phyloP scores from a whole-genome alignment of 2,113 vertebrate species.

The Etheostoma spectabile region DNA sequence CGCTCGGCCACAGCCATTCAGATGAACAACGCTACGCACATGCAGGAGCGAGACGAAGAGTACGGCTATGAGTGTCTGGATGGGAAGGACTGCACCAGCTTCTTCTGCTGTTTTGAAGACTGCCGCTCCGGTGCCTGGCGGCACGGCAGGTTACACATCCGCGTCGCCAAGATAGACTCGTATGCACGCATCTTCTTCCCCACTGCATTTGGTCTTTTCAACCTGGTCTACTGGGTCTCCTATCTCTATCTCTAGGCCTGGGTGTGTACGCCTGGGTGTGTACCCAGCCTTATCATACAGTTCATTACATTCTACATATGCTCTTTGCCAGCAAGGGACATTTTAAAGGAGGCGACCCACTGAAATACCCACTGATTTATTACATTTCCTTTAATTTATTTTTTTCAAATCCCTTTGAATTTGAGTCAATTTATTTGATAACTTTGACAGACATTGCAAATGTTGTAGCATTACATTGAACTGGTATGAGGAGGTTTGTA shows the following conservation, averaged over 20 bases:
- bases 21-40: slow-evolving; percentile 99
- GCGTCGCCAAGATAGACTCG: slow-evolving; percentile 98
- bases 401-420: slow-evolving; percentile 48
- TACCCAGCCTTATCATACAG: slow-evolving; percentile 67
- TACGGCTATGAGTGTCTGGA: slow-evolving; percentile 98
- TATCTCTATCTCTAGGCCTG: slow-evolving; percentile 94
- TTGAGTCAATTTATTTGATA: slow-evolving; percentile 44
- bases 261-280: slow-evolving; percentile 46
- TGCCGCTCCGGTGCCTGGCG: slow-evolving; percentile 98
- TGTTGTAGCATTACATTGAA: slow-evolving; percentile 85
- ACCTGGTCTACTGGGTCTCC: slow-evolving; percentile 98
- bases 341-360: slow-evolving; percentile 61
- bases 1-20: slow-evolving; percentile 96
- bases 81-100: slow-evolving; percentile 99
- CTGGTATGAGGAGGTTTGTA: slow-evolving; percentile 53
- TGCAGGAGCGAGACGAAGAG: slow-evolving; percentile 97
- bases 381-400: slow-evolving; percentile 39
- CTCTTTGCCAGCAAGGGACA: slow-evolving; percentile 71
- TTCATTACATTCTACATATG: slow-evolving; percentile 58
- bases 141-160: slow-evolving; percentile 97
- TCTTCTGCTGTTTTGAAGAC: slow-evolving; percentile 99
- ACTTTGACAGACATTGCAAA: slow-evolving; percentile 74
- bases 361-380: slow-evolving; percentile 43
- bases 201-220: slow-evolving; percentile 97
- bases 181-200: slow-evolving; percentile 99